phyloP scores from a whole-genome alignment of 2,113 vertebrate species.

The Daphoenositta chrysoptera region DNA sequence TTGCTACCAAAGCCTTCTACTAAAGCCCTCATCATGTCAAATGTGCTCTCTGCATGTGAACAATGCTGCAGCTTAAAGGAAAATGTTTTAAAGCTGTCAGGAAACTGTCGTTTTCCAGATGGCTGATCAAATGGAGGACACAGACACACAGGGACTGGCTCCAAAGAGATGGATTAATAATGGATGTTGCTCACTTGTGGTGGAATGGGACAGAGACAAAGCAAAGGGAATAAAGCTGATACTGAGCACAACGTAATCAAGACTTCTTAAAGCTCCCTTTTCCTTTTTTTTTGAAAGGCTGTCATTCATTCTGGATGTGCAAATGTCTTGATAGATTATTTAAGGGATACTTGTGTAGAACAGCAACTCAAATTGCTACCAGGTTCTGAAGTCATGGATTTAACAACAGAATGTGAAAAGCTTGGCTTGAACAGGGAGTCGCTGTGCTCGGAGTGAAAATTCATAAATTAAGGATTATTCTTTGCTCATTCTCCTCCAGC shows the following conservation, averaged over 20 bases:
- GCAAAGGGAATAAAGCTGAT: not conserved
- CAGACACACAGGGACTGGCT: not conserved
- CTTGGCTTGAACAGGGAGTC: not conserved
- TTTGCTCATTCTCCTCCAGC: not conserved
- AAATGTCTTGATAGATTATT: not conserved
- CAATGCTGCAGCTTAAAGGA: not conserved
- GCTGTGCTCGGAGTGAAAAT: not conserved
- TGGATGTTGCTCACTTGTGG: not conserved
- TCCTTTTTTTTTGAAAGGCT: not conserved
- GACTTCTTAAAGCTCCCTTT: not conserved
- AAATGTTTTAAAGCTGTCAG: conserved; percentile 9
- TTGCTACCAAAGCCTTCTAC: not conserved
- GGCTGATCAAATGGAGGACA: not conserved
- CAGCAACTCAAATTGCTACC: not conserved
- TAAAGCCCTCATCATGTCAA: not conserved
- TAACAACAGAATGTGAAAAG: not conserved
- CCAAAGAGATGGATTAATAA: not conserved
- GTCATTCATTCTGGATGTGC: not conserved
- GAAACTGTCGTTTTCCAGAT: not conserved
- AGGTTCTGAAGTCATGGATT: not conserved
- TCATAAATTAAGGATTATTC: not conserved
- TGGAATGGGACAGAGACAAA: not conserved
- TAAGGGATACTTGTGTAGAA: not conserved
- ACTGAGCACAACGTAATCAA: not conserved
- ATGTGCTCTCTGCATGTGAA: not conserved